These are phyloP conservation scores for Mesorhabditis sp. DNA, from an alignment of 2,888 invertebrate species.

Conservation along the genomic window DNA sequence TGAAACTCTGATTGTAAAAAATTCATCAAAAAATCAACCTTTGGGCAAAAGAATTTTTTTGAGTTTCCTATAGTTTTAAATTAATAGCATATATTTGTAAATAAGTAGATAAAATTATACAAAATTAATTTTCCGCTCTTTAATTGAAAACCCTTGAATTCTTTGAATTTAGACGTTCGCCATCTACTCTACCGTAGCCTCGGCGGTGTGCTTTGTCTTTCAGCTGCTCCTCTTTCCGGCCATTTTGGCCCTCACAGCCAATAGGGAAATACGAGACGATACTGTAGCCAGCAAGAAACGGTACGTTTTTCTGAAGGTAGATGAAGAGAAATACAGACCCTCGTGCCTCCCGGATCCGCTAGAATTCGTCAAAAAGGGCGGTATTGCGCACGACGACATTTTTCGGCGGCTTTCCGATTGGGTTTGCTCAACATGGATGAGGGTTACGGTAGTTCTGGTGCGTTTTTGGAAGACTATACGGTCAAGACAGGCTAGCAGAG, in stretches of 20 bases:
- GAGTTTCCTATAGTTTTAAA: background rate
- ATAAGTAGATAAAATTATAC: background rate
- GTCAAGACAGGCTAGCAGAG: no score
- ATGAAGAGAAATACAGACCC: no score
- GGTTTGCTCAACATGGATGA: background rate
- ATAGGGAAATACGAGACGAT: constrained; percentile 20
- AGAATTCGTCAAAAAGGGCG: background rate
- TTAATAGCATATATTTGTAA: background rate
- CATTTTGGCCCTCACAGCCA: constrained; percentile 36
- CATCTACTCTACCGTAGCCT: constrained; percentile 42
- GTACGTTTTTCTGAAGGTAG: background rate
- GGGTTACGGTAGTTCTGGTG: background rate
- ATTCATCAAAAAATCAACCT: no score
- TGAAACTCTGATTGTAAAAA: no score
- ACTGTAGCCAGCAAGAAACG: background rate
- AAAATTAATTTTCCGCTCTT: no score
- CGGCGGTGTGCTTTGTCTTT: constrained; percentile 38
- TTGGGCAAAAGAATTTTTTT: background rate
- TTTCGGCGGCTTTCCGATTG: background rate
- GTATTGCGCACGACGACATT: background rate
- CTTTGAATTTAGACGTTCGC: constrained; percentile 32
- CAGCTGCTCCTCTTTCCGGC: constrained; percentile 45
- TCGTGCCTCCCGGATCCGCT: background rate
- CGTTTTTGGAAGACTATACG: background rate
- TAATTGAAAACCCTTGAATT: no score